phyloP scores from a whole-genome alignment of 2,113 vertebrate genomes.

The Baryphthengus martii region DNA sequence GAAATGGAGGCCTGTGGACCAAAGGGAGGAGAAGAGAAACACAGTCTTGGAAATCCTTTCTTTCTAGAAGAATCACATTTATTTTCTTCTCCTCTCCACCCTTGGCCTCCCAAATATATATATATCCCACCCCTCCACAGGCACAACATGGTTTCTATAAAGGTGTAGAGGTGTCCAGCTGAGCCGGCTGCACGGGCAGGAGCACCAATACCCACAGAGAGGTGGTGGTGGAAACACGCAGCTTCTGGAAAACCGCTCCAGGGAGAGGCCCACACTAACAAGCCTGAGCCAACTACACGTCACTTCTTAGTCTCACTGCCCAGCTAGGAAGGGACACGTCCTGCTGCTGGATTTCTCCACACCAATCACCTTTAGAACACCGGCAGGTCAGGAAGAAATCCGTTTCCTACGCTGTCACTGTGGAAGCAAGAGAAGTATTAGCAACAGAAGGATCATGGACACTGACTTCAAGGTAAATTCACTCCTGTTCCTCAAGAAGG shows the following conservation, averaged over 20 bases:
- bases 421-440: neutral
- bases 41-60: neutral
- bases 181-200: fast-evolving
- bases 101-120: neutral
- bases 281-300: neutral
- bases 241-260: too few species aligned
- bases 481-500: neutral
- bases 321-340: fast-evolving
- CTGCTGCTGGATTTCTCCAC: neutral
- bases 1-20: neutral
- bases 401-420: neutral
- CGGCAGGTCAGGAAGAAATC: neutral
- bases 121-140: neutral
- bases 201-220: neutral
- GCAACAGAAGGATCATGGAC: neutral
- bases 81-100: neutral
- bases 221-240: neutral
- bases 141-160: neutral
- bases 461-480: neutral
- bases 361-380: neutral
- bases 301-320: neutral
- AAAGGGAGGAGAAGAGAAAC: neutral
- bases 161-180: neutral
- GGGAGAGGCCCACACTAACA: neutral
- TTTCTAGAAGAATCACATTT: neutral